Evolutionary conservation across 30 jellyfish, hydroid and myxozoan species (phyloP), one percentile per base, ranked within the genome.

Genomic region (Phacellophora camtschatica): DNA sequence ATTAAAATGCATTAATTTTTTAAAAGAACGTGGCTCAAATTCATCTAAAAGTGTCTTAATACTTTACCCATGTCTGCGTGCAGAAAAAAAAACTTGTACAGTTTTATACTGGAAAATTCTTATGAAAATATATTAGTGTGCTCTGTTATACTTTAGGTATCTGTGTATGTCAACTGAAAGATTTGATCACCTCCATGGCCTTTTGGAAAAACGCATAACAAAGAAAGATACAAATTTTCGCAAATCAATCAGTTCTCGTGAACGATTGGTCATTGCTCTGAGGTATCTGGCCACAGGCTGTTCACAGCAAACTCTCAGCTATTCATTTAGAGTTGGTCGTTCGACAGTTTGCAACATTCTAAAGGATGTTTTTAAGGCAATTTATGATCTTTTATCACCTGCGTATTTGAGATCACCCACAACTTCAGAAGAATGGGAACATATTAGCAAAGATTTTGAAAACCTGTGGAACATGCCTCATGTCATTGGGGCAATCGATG

Each of bases 401-500:
- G 50, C 36, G 4, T 74, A 86, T 39, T 59, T 85, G 28, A 58
- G 27, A 42, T 32, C 96, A 62, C 96, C 96, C 8, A 4, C 81
- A 12, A 71, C 54, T 30, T 71, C 18, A 3, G 77, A 29, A 2
- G 92, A 74, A 62, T 73, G 96, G 91, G 25, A 66, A 27, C 53
- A 39, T 22, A 68, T 67, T 24, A 23, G 67, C 43, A 64, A 77
- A n/a, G 77, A 66, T 13, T 86, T 65, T 53, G 61, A 54, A 31
- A 24, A 59, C 25, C 50, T 71, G 23, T 86, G 94, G 92, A 54
- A 81, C 50, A 43, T 81, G 82, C 95, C 95, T 13, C 95, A 73
- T 39, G 84, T 68, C 35, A 79, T 87, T 75, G 94, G 96, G 42
- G 89, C 84, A 1, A 53, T 87, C n/a, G 95, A 87, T 48, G 88